Percentiles rank a stretch among this genome's conserved stretches.
These are phyloP conservation scores for Onychomys leucogaster DNA, from an alignment of 2,797 vertebrate species.

Conservation along the genomic window DNA sequence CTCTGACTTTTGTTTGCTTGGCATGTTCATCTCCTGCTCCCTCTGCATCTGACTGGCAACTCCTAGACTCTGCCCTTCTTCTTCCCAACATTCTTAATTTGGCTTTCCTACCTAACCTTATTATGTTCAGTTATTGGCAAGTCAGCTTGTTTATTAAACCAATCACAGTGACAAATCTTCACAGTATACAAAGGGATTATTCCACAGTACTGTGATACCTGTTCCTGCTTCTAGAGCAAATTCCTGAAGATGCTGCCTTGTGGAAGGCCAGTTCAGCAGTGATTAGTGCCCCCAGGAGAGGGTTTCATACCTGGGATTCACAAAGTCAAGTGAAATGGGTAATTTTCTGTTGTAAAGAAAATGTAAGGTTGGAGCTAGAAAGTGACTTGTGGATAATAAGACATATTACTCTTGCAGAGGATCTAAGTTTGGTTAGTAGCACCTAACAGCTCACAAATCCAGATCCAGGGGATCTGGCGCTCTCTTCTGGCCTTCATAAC, in stretches of 20 bases:
- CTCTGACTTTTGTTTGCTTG: too few relatives aligned
- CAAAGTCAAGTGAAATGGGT: conserved; percentile 26
- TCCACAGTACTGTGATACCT: background rate
- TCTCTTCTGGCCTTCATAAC: background rate
- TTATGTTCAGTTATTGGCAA: too few relatives aligned
- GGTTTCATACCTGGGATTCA: background rate
- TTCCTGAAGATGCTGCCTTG: background rate
- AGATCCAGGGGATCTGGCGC: background rate
- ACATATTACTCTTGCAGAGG: background rate
- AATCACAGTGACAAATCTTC: too few relatives aligned
- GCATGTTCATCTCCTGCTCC: too few relatives aligned
- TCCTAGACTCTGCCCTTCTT: too few relatives aligned
- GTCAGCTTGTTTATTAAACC: too few relatives aligned
- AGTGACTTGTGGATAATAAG: background rate
- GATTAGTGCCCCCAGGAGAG: background rate
- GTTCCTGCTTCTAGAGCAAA: background rate
- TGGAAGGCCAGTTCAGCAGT: background rate
- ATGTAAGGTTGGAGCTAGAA: background rate
- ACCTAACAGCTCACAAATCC: too few relatives aligned
- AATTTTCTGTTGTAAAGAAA: conserved; percentile 42
- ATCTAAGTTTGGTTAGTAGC: background rate
- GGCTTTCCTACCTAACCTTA: too few relatives aligned
- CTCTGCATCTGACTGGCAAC: too few relatives aligned
- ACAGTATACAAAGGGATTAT: too few relatives aligned
- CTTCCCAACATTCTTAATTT: too few relatives aligned